These are phyloP conservation scores for Oxytorus armatus DNA, from an alignment of 2,888 invertebrate genomes.

Conservation along the genomic window DNA sequence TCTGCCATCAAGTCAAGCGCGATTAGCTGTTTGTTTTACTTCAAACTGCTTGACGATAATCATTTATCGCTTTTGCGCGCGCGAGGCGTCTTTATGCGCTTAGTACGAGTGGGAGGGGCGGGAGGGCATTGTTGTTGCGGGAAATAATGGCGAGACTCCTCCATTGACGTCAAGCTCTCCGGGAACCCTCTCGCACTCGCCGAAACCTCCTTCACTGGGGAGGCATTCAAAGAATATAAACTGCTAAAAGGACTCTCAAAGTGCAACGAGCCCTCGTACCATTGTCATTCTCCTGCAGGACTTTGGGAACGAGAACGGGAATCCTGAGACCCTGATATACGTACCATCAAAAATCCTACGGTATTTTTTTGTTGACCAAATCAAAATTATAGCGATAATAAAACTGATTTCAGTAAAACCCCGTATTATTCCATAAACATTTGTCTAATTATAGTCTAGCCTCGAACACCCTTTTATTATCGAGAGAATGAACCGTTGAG, in stretches of 20 bases:
- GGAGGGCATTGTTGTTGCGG: conserved; percentile 58
- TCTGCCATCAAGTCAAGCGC: conserved; percentile 79
- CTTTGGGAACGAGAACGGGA: neutral
- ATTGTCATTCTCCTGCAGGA: conserved; percentile 26
- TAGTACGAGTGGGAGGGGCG: neutral
- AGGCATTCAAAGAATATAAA: conserved; percentile 76
- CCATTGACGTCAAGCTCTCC: conserved; percentile 75
- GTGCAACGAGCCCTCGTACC: conserved; percentile 20
- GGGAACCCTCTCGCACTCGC: conserved; percentile 65
- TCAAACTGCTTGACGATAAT: conserved; percentile 80
- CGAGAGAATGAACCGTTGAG: conserved; percentile 16
- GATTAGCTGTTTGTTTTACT: conserved; percentile 81
- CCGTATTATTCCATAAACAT: neutral
- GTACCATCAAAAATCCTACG: neutral
- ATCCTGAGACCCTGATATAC: neutral
- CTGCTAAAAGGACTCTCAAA: conserved; percentile 77
- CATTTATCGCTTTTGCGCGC: conserved; percentile 80
- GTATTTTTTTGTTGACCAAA: too few relatives aligned
- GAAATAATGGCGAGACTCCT: conserved; percentile 76
- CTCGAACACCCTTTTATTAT: conserved; percentile 17
- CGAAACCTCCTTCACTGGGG: conserved; percentile 44
- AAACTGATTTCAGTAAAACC: too few relatives aligned
- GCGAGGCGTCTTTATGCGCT: conserved; percentile 26
- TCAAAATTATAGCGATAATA: too few relatives aligned
- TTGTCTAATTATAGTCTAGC: neutral